These are phyloP conservation scores for Sisor rabdophorus DNA, from an alignment of 2,113 vertebrate species.

Conservation along the genomic window DNA sequence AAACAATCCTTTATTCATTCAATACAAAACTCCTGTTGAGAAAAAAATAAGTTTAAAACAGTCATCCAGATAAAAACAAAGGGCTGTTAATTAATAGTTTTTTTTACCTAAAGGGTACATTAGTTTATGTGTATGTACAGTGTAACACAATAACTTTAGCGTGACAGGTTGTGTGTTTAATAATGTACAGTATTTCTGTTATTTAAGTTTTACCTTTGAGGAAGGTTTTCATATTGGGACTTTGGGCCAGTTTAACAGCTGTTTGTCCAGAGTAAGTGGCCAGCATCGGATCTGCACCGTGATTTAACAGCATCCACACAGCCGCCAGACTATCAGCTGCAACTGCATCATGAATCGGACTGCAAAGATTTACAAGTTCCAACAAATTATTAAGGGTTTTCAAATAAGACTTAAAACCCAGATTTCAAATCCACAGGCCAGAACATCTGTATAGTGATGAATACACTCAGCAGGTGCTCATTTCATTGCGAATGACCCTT, in stretches of 20 bases:
- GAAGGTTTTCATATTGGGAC: constrained; percentile 87
- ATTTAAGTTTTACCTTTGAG: constrained; percentile 76
- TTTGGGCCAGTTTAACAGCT: constrained; percentile 89
- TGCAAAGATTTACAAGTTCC: constrained; percentile 49
- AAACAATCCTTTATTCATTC: too few relatives aligned
- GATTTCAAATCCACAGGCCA: not conserved
- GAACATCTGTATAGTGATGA: not conserved
- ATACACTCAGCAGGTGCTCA: not conserved
- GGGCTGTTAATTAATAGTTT: not conserved
- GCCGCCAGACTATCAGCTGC: constrained; percentile 94
- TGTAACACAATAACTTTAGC: not conserved
- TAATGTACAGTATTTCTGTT: not conserved
- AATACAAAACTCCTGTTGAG: too few relatives aligned
- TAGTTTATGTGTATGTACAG: not conserved
- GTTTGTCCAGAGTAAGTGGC: constrained; percentile 97
- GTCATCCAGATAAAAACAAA: not conserved
- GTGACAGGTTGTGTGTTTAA: not conserved
- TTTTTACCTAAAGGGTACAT: not conserved
- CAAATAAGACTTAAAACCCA: not conserved
- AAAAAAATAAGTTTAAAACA: too few relatives aligned
- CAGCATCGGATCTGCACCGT: constrained; percentile 93
- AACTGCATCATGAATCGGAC: constrained; percentile 94
- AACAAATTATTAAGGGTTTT: not conserved
- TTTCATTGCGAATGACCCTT: too few relatives aligned
- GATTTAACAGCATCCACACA: constrained; percentile 92